Evolutionary conservation across 1,140 invertebrate species (phyloP).

Genomic region (Drosophila parabipectinata): DNA sequence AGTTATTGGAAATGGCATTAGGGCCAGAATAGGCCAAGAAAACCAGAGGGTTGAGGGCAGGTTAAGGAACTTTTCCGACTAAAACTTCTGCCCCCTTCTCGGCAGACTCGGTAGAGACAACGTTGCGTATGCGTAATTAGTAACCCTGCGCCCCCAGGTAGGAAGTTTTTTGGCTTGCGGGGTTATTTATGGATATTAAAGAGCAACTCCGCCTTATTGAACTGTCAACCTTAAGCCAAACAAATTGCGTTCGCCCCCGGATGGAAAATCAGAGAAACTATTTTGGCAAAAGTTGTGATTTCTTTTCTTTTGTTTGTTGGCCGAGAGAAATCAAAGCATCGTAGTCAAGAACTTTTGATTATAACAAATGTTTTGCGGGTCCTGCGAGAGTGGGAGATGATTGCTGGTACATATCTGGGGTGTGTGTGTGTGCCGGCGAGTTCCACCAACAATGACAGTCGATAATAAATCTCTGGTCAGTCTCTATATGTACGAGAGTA

Average conservation of each 20-base stretch:
- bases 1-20: slow-evolving; percentile 76
- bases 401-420: slow-evolving; percentile 12
- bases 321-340: slow-evolving; percentile 62
- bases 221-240: slow-evolving; percentile 81
- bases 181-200: slow-evolving; percentile 80
- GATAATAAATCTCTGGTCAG: slow-evolving; percentile 78
- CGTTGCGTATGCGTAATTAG: slow-evolving; percentile 80
- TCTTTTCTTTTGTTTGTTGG: slow-evolving; percentile 13
- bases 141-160: slow-evolving; percentile 55
- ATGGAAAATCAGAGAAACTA: slow-evolving; percentile 62
- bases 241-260: slow-evolving; percentile 62
- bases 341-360: slow-evolving; percentile 73
- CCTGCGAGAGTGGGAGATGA: slow-evolving; percentile 29
- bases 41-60: not conserved
- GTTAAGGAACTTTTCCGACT: slow-evolving; percentile 68
- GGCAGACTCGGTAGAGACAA: slow-evolving; percentile 32
- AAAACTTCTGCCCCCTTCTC: slow-evolving; percentile 53
- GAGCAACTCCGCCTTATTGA: slow-evolving; percentile 66
- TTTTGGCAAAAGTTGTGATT: slow-evolving; percentile 61
- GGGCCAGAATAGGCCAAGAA: slow-evolving; percentile 17
- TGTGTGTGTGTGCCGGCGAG: slow-evolving; percentile 1
- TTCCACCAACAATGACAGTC: slow-evolving; percentile 54
- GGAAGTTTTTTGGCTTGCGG: slow-evolving; percentile 50
- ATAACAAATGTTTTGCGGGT: slow-evolving; percentile 73
- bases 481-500: slow-evolving; percentile 22